These are phyloP conservation scores for Porites lobata DNA, from an alignment of 92 coral and sea anemone species.

Conservation along the genomic window DNA sequence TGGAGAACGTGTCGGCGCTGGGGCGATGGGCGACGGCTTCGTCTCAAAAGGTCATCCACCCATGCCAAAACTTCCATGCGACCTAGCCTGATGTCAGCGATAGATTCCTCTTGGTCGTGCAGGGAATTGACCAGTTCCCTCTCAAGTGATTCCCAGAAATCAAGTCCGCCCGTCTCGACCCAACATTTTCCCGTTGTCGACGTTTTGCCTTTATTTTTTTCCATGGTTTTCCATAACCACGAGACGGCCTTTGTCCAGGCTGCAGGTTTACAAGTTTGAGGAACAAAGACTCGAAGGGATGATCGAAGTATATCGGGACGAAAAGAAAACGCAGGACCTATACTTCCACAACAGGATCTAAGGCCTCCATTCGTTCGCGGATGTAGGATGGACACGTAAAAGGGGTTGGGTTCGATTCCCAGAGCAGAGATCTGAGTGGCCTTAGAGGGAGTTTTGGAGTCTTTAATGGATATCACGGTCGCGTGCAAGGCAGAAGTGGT, in stretches of 20 bases:
- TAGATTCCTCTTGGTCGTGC: too few species aligned
- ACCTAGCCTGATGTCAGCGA: background rate
- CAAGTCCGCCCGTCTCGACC: background rate
- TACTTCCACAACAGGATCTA: background rate
- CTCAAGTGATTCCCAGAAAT: background rate
- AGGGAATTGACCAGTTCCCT: background rate
- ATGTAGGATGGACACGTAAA: background rate
- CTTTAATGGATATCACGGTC: background rate
- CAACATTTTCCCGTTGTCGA: background rate
- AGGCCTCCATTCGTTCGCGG: background rate
- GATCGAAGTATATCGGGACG: background rate
- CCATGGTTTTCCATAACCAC: background rate
- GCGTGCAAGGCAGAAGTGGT: background rate
- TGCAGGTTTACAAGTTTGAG: background rate
- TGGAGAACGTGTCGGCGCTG: background rate
- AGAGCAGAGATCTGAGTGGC: background rate
- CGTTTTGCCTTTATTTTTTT: background rate
- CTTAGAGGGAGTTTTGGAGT: background rate
- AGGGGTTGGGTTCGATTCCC: constrained; percentile 1
- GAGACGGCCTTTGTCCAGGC: constrained; percentile 9
- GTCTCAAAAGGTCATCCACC: background rate
- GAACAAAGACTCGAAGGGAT: background rate
- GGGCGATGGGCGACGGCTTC: background rate
- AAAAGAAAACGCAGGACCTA: background rate
- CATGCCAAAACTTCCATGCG: background rate